A percentile compares a stretch with the other conserved stretches of the same genome.
Evolutionary conservation across 1,140 invertebrate genomes (phyloP).

Genomic region (Pogonus chalceus): DNA sequence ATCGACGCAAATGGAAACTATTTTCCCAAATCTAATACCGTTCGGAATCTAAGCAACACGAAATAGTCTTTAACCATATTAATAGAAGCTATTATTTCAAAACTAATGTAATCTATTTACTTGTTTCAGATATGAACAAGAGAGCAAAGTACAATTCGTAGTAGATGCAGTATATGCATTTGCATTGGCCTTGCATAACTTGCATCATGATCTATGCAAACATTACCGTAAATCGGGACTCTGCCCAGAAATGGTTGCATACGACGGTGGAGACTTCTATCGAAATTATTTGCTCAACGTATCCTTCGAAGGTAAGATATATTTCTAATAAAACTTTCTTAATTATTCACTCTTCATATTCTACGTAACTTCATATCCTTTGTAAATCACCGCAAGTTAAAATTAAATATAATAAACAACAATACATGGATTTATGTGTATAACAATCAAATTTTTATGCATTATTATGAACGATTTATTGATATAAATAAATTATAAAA

Average conservation of each 20-base stretch:
- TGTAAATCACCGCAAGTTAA: not conserved
- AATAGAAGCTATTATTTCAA: too few relatives aligned
- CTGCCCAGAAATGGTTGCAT: conserved; percentile 54
- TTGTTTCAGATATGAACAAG: conserved; percentile 52
- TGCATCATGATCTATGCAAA: conserved; percentile 46
- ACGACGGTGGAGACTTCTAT: conserved; percentile 60
- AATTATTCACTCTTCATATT: not conserved
- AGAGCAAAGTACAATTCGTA: conserved; percentile 82
- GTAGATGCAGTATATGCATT: conserved; percentile 83
- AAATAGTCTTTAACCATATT: too few relatives aligned
- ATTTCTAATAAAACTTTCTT: conserved; percentile 1
- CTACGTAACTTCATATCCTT: not conserved
- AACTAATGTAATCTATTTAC: too few relatives aligned
- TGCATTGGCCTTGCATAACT: conserved; percentile 62
- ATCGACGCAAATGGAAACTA: too few relatives aligned
- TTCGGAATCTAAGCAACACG: too few relatives aligned
- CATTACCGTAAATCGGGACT: conserved; percentile 35
- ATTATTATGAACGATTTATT: too few relatives aligned
- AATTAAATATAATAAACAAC: not conserved
- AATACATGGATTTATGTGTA: too few relatives aligned
- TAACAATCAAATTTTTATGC: too few relatives aligned
- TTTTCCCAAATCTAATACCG: too few relatives aligned
- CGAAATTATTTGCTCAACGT: conserved; percentile 57
- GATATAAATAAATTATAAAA: too few relatives aligned
- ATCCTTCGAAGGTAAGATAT: conserved; percentile 50